Percentiles rank a stretch among this genome's conserved stretches.
phyloP scores from a whole-genome alignment of 2,113 vertebrate genomes.

The Turdus rufiventris region DNA sequence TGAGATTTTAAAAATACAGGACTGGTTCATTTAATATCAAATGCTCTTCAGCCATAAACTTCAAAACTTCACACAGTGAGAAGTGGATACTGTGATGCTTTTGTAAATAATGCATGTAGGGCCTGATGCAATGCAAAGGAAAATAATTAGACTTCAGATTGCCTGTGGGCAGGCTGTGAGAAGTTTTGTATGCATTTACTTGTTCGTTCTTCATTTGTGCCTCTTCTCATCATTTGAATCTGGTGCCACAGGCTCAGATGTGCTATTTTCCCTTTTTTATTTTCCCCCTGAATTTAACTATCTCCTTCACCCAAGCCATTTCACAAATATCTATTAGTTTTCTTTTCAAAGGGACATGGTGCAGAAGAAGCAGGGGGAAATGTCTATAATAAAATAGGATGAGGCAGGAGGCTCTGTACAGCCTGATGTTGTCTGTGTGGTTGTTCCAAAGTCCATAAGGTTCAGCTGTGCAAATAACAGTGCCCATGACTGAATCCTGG shows the following conservation, averaged over 20 bases:
- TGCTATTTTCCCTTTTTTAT: background rate
- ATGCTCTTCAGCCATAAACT: background rate
- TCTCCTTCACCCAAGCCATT: background rate
- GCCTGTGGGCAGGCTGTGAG: background rate
- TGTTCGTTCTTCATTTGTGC: background rate
- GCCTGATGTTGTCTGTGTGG: background rate
- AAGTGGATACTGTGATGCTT: background rate
- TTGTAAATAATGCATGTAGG: constrained; percentile 12
- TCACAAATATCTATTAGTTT: background rate
- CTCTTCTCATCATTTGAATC: background rate
- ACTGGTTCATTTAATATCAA: background rate
- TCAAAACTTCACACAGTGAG: background rate
- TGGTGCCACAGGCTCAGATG: background rate
- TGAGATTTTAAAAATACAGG: background rate
- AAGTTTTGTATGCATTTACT: background rate
- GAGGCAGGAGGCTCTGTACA: background rate
- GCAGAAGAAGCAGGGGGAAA: background rate
- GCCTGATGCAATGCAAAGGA: background rate
- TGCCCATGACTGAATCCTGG: background rate
- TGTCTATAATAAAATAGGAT: background rate
- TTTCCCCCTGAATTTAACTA: background rate
- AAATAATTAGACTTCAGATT: constrained; percentile 4
- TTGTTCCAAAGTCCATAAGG: background rate
- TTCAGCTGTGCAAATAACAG: background rate
- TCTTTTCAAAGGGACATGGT: background rate